Base-by-base conservation (phyloP, 35 echinoderm and acorn worm genomes). In the Apostichopus japonicus region DNA sequence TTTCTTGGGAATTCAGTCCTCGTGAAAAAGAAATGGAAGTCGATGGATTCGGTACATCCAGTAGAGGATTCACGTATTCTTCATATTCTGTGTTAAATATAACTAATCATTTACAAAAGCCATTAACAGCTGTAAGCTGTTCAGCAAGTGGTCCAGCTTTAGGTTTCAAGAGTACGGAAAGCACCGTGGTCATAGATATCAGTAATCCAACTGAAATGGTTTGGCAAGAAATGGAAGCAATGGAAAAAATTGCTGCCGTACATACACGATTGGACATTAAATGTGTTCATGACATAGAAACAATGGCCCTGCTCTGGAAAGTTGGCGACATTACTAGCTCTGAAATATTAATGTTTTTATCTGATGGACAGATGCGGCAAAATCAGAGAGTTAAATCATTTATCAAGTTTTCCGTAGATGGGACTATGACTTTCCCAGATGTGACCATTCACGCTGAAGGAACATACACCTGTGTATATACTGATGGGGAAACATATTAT, bases 271-370 rank as follows among this genome's bases (percentile, higher is more conserved):
- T 75, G n/a, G 71, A 75, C 15, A 8, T 75, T 21, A 6, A 75
- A 75, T 75, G 71, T 75, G 71, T 0, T 19, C 71, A 19, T 19
- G 71, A 75, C 16, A 19, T 21, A 23, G 21, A 75, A 75, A 19
- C 71, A 21, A 75, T 19, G 16, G 7, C 71, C 7, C 17, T 75
- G 5, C 21, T 75, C 71, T 75, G 71, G 71, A n/a, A 75, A n/a
- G 5, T 19, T 6, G 14, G 71, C 6, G 71, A 19, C 22, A 75
- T 75, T 22, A 75, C 2, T 23, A 75, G 71, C 71, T 75, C 71
- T 75, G 15, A n/a, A 75, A 75, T 75, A 19, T 75, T 75, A 75
- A 75, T 75, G 71, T 75, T 75, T 23, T 23, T 75, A n/a, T 75
- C 71, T 75, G 21, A 75, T n/a, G 71, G 71, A 19, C 71, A 75